Base-by-base conservation (phyloP, 2,797 vertebrate genomes). In the Graptemys geographica region DNA sequence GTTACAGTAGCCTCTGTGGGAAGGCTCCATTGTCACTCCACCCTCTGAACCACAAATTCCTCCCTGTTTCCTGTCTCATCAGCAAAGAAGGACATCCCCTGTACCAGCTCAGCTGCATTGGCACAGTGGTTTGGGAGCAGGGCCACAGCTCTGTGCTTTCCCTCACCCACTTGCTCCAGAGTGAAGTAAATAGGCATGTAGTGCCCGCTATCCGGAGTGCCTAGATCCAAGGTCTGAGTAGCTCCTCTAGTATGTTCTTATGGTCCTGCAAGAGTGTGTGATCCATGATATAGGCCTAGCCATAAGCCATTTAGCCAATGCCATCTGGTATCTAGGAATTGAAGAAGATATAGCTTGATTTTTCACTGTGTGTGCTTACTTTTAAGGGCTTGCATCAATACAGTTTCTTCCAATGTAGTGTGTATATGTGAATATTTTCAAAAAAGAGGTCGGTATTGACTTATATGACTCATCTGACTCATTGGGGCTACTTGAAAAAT, bases 351-450 rank as follows among this genome's bases (percentile, higher is more conserved):
- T n/a, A 65, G 33, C 21, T 21, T 72, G 65, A 44, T 72, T 72
- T 72, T 18, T 72, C 65, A 72, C n/a, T 41, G 11, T 11, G n/a
- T 19, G n/a, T 41, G n/a, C 65, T 72, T 72, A 72, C n/a, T 72
- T 72, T n/a, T 65, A 65, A 65, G 19, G 65, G 19, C 19, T 72
- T 72, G 56, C 69, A 69, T 19, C 8, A 62, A 83, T 78, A 87
- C 2, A 2, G 37, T 0, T 0, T 5, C 2, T 0, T 13, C 28
- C 16, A 0, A 11, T 74, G 33, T 15, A 59, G 55, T 0, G 0
- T n/a, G 31, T 57, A 11, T 0, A 0, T 4, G 16, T 28, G 41
- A 13, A 52, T 1, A 4, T 0, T 0, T 11, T 31, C 31, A 15
- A 33, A 57, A 88, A 27, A 28, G 49, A 31, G 8, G 3, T 10